phyloP scores from a whole-genome alignment of 2,888 invertebrate genomes.

The Drosophila multiciliata region DNA sequence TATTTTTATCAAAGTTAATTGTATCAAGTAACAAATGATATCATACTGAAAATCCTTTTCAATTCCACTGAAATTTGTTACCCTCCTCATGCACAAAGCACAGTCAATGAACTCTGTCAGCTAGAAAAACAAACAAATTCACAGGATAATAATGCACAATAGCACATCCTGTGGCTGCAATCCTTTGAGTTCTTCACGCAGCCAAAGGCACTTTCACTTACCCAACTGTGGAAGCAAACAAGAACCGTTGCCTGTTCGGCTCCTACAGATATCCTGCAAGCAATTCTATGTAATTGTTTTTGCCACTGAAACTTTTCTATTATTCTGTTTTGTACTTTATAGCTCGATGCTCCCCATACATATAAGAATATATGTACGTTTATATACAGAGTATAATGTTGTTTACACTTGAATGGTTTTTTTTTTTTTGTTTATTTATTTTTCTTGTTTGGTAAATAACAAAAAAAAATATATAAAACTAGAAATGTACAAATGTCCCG shows the following conservation, averaged over 20 bases:
- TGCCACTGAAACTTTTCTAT: constrained; percentile 17
- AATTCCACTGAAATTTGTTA: neutral
- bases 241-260: constrained; percentile 12
- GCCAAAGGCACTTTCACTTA: constrained; percentile 42
- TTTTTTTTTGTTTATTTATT: neutral
- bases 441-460: constrained; percentile 8
- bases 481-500: constrained; percentile 13
- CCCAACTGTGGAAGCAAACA: constrained; percentile 26
- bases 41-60: neutral
- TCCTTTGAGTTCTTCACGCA: constrained; percentile 17
- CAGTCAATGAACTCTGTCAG: constrained; percentile 44
- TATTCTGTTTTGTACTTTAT: constrained; percentile 55
- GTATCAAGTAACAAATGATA: neutral
- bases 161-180: constrained; percentile 13
- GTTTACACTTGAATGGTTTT: constrained; percentile 19
- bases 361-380: constrained; percentile 8
- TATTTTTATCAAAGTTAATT: neutral
- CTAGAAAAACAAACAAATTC: constrained; percentile 12
- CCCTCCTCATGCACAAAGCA: neutral
- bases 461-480: constrained; percentile 15
- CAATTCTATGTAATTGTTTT: constrained; percentile 10
- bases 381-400: constrained; percentile 17
- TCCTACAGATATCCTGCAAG: constrained; percentile 18
- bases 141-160: constrained; percentile 19
- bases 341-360: constrained; percentile 51